Conservation (phyloP, 2,888 invertebrate species). For the Andrena dorsata region DNA sequence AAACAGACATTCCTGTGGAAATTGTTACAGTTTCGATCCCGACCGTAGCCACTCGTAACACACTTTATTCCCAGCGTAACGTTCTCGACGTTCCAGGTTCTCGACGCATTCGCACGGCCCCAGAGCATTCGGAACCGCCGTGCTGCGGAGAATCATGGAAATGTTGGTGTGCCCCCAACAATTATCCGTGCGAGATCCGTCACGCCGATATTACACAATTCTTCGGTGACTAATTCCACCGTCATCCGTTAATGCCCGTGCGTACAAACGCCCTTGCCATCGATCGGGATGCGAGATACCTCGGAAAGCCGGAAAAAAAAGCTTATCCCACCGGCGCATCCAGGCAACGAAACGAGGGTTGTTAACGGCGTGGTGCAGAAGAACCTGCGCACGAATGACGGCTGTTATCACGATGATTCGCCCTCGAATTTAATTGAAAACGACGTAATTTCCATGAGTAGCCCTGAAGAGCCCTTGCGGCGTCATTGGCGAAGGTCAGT, state of each 20-base stretch:
- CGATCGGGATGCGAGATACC: background rate
- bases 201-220: background rate
- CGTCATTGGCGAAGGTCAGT: conserved; percentile 71
- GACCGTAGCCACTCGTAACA: background rate
- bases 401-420: conserved; percentile 75
- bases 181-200: background rate
- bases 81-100: too few relatives aligned
- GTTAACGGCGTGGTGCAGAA: conserved; percentile 4
- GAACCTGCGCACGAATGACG: conserved; percentile 55
- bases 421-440: conserved; percentile 79
- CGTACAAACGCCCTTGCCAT: background rate
- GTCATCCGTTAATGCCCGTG: too few relatives aligned
- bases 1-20: background rate
- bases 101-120: too few relatives aligned
- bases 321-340: background rate
- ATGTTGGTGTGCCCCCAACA: background rate
- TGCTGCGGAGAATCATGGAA: background rate
- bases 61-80: background rate
- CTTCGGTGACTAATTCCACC: too few relatives aligned
- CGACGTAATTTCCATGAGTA: conserved; percentile 80
- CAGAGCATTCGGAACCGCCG: too few relatives aligned
- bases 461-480: conserved; percentile 40
- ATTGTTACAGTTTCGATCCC: conserved; percentile 11
- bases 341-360: conserved; percentile 2
- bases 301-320: background rate